phyloP scores from a whole-genome alignment of 2,888 invertebrate species.

The Halictus quadricinctus region DNA sequence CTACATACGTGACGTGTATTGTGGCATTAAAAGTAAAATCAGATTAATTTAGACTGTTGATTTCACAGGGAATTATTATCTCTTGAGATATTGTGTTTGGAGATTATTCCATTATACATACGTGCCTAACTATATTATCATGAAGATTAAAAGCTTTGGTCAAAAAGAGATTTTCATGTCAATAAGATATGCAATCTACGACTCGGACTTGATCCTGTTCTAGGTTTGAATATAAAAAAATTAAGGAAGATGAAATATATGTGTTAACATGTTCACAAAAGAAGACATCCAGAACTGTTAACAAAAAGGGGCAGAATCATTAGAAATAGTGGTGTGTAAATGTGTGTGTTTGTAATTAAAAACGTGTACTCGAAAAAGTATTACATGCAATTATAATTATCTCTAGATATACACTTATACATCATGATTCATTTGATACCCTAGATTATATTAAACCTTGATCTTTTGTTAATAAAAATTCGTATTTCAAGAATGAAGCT shows the following conservation, averaged over 20 bases:
- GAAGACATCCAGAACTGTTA: neutral
- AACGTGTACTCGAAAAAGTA: neutral
- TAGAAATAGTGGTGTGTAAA: neutral
- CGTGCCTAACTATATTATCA: neutral
- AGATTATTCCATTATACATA: neutral
- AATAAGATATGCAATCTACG: neutral
- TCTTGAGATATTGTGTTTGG: neutral
- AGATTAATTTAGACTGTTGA: neutral
- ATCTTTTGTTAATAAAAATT: neutral
- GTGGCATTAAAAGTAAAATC: neutral
- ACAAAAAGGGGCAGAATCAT: neutral
- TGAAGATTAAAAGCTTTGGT: neutral
- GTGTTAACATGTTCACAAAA: neutral
- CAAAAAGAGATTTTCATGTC: neutral
- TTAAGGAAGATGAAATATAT: neutral
- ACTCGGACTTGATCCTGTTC: neutral
- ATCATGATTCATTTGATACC: neutral
- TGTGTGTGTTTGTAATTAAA: neutral
- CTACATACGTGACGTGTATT: neutral
- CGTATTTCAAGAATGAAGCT: neutral
- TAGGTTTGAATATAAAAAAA: neutral
- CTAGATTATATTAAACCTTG: neutral
- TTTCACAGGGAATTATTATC: neutral
- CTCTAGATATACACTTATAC: neutral
- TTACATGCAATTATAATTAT: neutral